Conservation (phyloP, 1,140 invertebrate genomes). For the Zeugodacus cucurbitae region DNA sequence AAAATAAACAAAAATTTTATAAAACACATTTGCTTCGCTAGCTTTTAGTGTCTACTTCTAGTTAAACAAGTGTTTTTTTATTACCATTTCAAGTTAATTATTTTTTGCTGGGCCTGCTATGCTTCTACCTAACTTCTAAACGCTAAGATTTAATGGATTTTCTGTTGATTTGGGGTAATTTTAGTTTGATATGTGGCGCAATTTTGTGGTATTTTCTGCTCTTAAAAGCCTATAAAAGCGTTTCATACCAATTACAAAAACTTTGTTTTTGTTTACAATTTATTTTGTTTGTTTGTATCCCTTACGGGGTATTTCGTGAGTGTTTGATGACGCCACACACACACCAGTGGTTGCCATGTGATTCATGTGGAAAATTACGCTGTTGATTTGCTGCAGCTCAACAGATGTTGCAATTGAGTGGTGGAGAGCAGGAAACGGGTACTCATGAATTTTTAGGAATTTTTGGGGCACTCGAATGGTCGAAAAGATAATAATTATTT, state of each 20-base stretch:
- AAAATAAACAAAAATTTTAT: not conserved
- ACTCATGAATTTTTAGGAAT: no score
- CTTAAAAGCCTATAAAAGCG: slow-evolving; percentile 15
- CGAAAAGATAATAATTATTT: no score
- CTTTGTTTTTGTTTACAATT: not conserved
- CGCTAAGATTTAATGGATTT: not conserved
- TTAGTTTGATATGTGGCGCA: slow-evolving; percentile 11
- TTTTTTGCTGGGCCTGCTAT: not conserved
- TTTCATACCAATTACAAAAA: not conserved
- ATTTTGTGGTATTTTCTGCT: slow-evolving; percentile 1
- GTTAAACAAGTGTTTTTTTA: not conserved
- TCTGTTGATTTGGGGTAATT: not conserved
- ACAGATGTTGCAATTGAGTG: not conserved
- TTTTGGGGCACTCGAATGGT: no score
- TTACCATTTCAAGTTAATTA: not conserved
- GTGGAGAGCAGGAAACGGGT: not conserved
- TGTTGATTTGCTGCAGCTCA: not conserved
- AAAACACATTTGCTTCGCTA: not conserved
- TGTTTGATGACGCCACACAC: not conserved
- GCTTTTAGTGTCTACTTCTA: not conserved
- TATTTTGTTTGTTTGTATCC: not conserved
- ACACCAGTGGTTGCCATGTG: not conserved
- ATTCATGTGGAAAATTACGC: not conserved
- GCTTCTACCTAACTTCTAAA: not conserved
- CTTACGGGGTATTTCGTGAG: not conserved